A percentile compares a stretch with the other conserved stretches of the same genome.
These are phyloP conservation scores for Neomorphus geoffroyi DNA, from an alignment of 2,797 vertebrate species.

Conservation along the genomic window DNA sequence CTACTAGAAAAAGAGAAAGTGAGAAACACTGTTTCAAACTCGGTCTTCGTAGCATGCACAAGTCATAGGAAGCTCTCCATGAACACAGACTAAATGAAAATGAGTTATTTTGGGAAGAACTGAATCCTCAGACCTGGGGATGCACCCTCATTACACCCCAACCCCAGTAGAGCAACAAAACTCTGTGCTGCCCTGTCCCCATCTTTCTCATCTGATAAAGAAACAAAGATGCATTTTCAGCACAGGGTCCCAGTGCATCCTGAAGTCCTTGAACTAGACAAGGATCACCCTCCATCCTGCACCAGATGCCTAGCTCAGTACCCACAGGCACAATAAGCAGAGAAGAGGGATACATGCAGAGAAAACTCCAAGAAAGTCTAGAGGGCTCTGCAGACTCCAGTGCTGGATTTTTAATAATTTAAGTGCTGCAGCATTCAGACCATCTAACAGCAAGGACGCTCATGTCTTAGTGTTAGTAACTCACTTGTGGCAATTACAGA, in stretches of 20 bases:
- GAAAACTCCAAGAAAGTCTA: background rate
- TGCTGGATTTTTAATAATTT: background rate
- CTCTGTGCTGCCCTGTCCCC: background rate
- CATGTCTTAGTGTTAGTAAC: accelerated
- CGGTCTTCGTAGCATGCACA: background rate
- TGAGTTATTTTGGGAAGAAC: background rate
- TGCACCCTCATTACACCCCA: background rate
- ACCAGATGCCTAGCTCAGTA: background rate
- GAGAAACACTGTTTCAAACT: background rate
- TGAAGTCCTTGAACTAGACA: background rate
- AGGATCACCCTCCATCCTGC: background rate
- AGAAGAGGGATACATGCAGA: background rate
- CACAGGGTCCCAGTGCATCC: background rate
- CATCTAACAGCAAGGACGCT: background rate
- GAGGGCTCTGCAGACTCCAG: background rate
- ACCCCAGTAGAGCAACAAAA: background rate
- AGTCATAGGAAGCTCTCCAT: background rate
- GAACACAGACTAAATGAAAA: background rate
- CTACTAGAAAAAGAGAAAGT: background rate
- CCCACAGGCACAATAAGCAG: too few species aligned
- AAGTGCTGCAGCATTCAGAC: background rate
- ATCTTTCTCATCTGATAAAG: background rate
- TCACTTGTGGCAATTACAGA: background rate
- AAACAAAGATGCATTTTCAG: background rate
- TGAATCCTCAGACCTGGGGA: background rate